phyloP scores from a whole-genome alignment of 2,888 invertebrate species.

The Julus scanicus region DNA sequence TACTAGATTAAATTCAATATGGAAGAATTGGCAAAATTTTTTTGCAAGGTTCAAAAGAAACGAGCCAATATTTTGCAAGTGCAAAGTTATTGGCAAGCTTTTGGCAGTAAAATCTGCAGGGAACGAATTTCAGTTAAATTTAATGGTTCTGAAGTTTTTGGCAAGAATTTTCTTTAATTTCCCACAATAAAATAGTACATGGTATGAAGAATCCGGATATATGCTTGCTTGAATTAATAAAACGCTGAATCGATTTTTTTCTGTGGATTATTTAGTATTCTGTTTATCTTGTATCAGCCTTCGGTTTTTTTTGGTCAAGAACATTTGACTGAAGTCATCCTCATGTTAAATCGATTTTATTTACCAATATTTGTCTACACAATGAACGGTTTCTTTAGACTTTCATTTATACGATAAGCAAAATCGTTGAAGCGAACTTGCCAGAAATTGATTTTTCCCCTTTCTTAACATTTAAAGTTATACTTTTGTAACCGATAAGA shows the following conservation, averaged over 20 bases:
- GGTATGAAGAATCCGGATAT: too few relatives aligned
- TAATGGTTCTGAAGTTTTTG: too few relatives aligned
- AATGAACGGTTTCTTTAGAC: neutral
- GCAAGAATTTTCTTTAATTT: too few relatives aligned
- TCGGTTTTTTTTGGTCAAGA: neutral
- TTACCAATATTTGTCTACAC: neutral
- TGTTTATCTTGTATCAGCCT: neutral
- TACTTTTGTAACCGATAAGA: neutral
- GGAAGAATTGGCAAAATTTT: too few relatives aligned
- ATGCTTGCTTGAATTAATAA: neutral
- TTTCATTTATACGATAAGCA: neutral
- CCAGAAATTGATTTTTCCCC: neutral
- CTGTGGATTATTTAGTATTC: neutral
- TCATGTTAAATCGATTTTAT: slow-evolving; percentile 18
- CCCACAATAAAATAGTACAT: too few relatives aligned
- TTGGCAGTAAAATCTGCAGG: too few relatives aligned
- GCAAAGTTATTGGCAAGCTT: too few relatives aligned
- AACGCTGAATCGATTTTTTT: neutral
- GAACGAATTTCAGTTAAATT: too few relatives aligned
- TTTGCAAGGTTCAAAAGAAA: too few relatives aligned
- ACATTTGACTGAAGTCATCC: neutral
- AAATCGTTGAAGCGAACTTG: neutral
- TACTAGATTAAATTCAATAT: too few relatives aligned
- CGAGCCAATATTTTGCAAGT: too few relatives aligned
- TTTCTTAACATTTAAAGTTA: neutral